phyloP scores from a whole-genome alignment of 2,888 invertebrate species.

The Scrobipalpa atriplicella region DNA sequence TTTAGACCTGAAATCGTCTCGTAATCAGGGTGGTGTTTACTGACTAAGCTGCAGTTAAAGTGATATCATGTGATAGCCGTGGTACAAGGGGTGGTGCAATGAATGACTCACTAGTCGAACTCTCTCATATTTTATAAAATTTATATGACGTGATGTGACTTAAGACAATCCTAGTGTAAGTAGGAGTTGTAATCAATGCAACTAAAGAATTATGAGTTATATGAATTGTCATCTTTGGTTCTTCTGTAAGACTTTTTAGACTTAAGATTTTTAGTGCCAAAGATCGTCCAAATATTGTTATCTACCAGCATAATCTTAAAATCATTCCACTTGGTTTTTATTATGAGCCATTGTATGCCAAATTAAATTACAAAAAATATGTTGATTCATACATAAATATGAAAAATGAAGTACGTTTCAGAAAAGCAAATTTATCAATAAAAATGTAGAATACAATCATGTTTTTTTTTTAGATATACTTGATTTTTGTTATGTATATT shows the following conservation, averaged over 20 bases:
- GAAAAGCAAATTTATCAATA: too few species aligned
- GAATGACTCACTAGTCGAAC: slow-evolving; percentile 63
- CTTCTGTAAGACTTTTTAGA: slow-evolving; percentile 61
- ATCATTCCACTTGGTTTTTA: slow-evolving; percentile 69
- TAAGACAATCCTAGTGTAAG: slow-evolving; percentile 51
- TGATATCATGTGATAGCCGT: slow-evolving; percentile 50
- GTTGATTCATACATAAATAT: too few species aligned
- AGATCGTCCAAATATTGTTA: slow-evolving; percentile 78
- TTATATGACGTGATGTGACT: slow-evolving; percentile 44
- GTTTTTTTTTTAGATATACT: slow-evolving; percentile 40
- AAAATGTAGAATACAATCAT: too few species aligned
- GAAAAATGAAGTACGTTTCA: slow-evolving; percentile 31
- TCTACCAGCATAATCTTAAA: slow-evolving; percentile 57
- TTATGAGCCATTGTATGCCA: slow-evolving; percentile 73
- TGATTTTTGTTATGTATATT: slow-evolving; percentile 47
- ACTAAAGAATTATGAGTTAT: slow-evolving; percentile 32
- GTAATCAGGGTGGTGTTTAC: slow-evolving; percentile 36
- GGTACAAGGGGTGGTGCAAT: slow-evolving; percentile 55
- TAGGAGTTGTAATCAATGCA: slow-evolving; percentile 53
- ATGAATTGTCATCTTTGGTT: slow-evolving; percentile 60
- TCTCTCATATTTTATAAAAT: slow-evolving; percentile 50
- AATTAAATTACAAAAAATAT: slow-evolving; percentile 64
- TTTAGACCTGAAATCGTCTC: background rate
- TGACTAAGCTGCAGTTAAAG: slow-evolving; percentile 33
- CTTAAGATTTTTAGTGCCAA: slow-evolving; percentile 77